Evolutionary conservation across 2,113 vertebrate genomes (phyloP), one percentile per base, ranked within the genome.

Genomic region (Cochlearius cochlearius): DNA sequence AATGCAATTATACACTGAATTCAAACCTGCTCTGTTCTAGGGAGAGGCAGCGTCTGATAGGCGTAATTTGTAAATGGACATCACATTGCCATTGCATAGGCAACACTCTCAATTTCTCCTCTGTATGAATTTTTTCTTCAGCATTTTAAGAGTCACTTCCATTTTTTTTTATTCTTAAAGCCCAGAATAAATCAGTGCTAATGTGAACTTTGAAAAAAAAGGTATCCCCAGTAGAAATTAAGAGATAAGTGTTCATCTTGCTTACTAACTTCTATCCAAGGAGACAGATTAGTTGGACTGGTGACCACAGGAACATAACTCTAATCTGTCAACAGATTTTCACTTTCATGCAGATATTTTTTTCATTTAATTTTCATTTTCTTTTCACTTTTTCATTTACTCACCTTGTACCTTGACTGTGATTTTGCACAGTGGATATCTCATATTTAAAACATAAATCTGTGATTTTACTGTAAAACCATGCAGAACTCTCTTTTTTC

Each of bases 371-470:
- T 73, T 94, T 89, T 80, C 0, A 47, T 89, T 89, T 91, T 45
- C 19, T 84, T 85, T 91, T 71, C 22, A 25, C 20, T 85, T 66
- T 36, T 71, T 77, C 9, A 10, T 77, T 83, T 80, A 71, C 17
- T 75, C 18, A 38, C 11, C 55, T 73, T 66, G 36, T 47, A 77
- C 30, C 27, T 66, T 88, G 58, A 45, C 53, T 82, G 66, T 60
- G 63, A 62, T 63, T 92, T 89, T 85, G 12, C 9, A 36, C 67
- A 49, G 50, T 17, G 55, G 59, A 45, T 79, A 69, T 64, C 71
- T 95, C 67, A 88, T 94, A 80, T 67, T 88, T 92, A 83, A 92
- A 94, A 76, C 41, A 80, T 88, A 91, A 86, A 71, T 77, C 27
- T 1, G 0, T 69, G 25, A 58, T 45, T 86, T 92, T 62, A 38